Base-by-base conservation (phyloP, 2,888 invertebrate species). In the Lasius platythorax region DNA sequence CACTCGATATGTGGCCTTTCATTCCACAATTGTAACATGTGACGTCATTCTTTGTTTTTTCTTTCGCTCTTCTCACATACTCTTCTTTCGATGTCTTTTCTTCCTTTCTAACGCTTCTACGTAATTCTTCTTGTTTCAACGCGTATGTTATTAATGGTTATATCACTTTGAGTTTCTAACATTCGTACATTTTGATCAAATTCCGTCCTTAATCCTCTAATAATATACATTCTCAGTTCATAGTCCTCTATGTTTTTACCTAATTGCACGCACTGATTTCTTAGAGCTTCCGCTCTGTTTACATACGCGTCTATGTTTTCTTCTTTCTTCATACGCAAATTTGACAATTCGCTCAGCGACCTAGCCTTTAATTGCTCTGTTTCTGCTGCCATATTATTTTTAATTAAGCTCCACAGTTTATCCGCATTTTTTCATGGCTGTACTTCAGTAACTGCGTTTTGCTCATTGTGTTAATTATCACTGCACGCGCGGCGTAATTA, bases 311-410 rank as follows among this genome's bases (percentile, higher is more conserved):
- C n/a, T n/a, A 66, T 5, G 2, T 5, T 37, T n/a, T 79, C 68
- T 0, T 68, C 30, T 0, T 8, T 68, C 0, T 66, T 79, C 68
- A 79, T 83, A 18, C 11, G 9, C 46, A 85, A 8, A 46, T 68
- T 83, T 11, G 79, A 63, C 2, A 86, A 67, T 30, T 86, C 76
- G 9, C 50, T 50, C 3, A 86, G n/a, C 0, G 67, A 37, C 67
- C n/a, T 81, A 0, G 75, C 67, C 4, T 43, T 84, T 37, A 82
- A 23, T 43, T 82, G 84, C 28, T 84, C 81, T 0, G 82, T 46
- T 15, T 86, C 86, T 0, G 75, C 81, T 12, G 76, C 84, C 76
- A 82, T 82, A 58, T 86, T 58, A 23, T 30, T n/a, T 23, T 78
- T 84, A 0, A 85, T 74, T 3, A 63, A 33, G 3, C n/a, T 58